Percentiles rank a stretch among this genome's conserved stretches.
phyloP scores from a whole-genome alignment of 2,888 invertebrate species.

The Thera britannica region DNA sequence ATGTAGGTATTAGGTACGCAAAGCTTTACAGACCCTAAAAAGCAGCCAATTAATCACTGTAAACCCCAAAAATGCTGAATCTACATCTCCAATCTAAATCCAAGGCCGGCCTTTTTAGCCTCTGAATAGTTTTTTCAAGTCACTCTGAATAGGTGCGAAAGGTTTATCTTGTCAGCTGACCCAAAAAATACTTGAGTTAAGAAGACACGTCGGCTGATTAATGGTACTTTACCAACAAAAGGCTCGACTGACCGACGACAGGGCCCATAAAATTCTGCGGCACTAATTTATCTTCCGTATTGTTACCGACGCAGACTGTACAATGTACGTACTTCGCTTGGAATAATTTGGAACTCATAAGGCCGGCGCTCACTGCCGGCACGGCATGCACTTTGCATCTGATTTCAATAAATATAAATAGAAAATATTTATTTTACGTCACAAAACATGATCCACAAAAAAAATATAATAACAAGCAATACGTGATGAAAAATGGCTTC shows the following conservation, averaged over 20 bases:
- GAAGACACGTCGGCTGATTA: constrained; percentile 56
- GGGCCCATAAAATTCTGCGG: constrained; percentile 36
- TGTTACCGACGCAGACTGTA: constrained; percentile 16
- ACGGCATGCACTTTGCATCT: too few relatives aligned
- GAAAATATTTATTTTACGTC: too few relatives aligned
- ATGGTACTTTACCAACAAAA: constrained; percentile 57
- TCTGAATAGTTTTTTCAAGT: constrained; percentile 46
- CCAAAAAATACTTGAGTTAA: constrained; percentile 56
- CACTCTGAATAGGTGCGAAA: constrained; percentile 53
- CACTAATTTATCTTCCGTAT: constrained; percentile 50
- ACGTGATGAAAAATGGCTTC: too few relatives aligned
- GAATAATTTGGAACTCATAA: background rate
- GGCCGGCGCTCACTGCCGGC: too few relatives aligned
- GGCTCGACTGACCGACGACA: constrained; percentile 51
- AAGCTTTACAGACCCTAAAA: background rate
- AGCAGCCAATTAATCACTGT: constrained; percentile 21
- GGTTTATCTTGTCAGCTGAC: constrained; percentile 57
- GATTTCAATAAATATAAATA: too few relatives aligned
- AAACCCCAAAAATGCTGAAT: constrained; percentile 31
- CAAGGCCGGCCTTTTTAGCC: constrained; percentile 29
- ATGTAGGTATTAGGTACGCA: background rate
- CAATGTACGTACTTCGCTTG: constrained; percentile 6
- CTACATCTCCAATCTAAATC: constrained; percentile 39
- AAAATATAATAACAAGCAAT: too few relatives aligned
- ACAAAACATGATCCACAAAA: too few relatives aligned